Evolutionary conservation across 2,888 invertebrate species (phyloP).

Genomic region (Hymenopus coronatus): DNA sequence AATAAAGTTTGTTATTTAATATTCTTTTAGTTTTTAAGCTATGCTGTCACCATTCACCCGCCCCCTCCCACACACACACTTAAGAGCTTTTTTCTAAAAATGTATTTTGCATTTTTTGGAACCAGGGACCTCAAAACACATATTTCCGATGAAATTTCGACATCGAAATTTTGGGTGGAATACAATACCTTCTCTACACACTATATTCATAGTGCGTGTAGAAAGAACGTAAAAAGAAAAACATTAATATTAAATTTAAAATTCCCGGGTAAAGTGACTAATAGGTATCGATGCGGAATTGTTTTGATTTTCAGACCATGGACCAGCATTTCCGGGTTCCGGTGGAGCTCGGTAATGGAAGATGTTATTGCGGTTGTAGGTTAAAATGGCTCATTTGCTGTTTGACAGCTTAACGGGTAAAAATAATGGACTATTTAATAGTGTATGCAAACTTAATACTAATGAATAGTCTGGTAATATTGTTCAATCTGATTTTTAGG

Average conservation of each 20-base stretch:
- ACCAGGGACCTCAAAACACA: too few species aligned
- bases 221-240: too few species aligned
- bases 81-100: too few species aligned
- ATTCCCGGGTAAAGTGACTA: not conserved
- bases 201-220: too few species aligned
- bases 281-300: not conserved
- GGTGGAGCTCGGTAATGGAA: not conserved
- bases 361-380: not conserved
- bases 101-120: too few species aligned
- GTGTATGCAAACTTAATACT: not conserved
- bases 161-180: too few species aligned
- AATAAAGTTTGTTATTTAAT: too few species aligned
- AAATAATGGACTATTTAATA: not conserved
- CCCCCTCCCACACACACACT: too few species aligned
- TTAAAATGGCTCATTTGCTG: slow-evolving; percentile 16
- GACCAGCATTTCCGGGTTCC: not conserved
- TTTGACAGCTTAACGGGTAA: slow-evolving; percentile 19
- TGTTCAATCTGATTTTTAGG: slow-evolving; percentile 21
- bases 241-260: not conserved
- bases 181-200: too few species aligned
- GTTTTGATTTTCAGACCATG: not conserved
- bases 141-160: too few species aligned
- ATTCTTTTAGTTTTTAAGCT: too few species aligned
- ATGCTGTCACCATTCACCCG: too few species aligned
- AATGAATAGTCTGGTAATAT: not conserved